Evolutionary conservation across 2,113 vertebrate species (phyloP).

Genomic region (Mixornis gularis): DNA sequence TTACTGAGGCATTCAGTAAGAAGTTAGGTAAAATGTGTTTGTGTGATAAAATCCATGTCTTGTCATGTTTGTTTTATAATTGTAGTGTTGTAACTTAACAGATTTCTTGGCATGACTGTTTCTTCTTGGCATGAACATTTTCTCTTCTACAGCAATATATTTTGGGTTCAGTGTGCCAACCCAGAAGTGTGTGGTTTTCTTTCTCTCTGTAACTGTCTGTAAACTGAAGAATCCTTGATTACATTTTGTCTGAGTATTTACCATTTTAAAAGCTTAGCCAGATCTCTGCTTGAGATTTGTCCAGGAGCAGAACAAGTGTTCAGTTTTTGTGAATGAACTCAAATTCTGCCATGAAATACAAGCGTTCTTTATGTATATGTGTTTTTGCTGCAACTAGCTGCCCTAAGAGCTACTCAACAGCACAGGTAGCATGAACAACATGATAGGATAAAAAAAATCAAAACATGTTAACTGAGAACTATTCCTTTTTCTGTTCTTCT

Average conservation of each 20-base stretch:
- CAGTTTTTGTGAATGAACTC: background rate
- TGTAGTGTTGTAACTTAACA: background rate
- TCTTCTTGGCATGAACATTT: background rate
- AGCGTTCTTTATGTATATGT: background rate
- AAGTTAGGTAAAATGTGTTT: background rate
- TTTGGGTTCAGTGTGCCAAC: constrained; percentile 14
- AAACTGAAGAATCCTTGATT: background rate
- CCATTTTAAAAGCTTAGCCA: background rate
- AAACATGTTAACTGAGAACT: background rate
- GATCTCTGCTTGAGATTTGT: background rate
- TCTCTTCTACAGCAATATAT: background rate
- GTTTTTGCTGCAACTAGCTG: background rate
- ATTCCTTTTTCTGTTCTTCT: background rate
- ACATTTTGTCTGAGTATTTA: background rate
- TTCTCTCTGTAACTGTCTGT: background rate
- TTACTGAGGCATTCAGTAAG: background rate
- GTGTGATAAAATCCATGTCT: background rate
- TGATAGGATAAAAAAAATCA: background rate
- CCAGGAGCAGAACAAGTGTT: background rate
- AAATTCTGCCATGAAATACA: background rate
- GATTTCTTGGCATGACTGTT: background rate
- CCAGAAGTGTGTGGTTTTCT: background rate
- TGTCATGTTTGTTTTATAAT: background rate
- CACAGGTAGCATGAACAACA: background rate
- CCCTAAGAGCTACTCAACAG: background rate